These are phyloP conservation scores for Phyto melanocephala DNA, from an alignment of 2,888 invertebrate genomes.

Conservation along the genomic window DNA sequence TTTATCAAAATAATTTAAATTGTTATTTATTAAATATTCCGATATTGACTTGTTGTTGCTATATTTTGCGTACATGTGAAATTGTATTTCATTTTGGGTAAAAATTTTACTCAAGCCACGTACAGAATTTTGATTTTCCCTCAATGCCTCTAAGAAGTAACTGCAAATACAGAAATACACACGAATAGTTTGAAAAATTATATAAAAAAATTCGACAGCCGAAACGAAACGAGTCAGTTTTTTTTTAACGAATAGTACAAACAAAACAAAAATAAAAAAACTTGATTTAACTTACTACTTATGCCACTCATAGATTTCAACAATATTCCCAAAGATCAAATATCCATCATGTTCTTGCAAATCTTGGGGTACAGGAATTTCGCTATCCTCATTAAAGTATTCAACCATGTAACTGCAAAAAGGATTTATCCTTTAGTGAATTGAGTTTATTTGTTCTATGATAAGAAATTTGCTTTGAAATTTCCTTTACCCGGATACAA, in stretches of 20 bases:
- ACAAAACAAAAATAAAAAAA: too few relatives aligned
- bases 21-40: conserved; percentile 26
- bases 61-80: conserved; percentile 54
- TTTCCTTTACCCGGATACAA: conserved; percentile 34
- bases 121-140: conserved; percentile 18
- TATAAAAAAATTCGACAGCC: not conserved
- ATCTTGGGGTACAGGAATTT: conserved; percentile 5
- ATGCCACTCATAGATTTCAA: conserved; percentile 52
- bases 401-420: conserved; percentile 40
- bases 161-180: conserved; percentile 13
- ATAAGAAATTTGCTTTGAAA: not conserved
- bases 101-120: conserved; percentile 20
- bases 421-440: too few relatives aligned
- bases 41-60: conserved; percentile 18
- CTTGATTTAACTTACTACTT: conserved; percentile 23
- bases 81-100: conserved; percentile 14
- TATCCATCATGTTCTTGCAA: conserved; percentile 4
- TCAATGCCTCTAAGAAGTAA: conserved; percentile 14
- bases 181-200: not conserved
- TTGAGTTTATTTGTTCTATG: too few relatives aligned
- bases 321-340: conserved; percentile 48
- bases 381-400: conserved; percentile 21
- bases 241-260: too few relatives aligned
- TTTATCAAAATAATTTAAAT: conserved; percentile 31
- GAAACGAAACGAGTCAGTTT: too few relatives aligned